Percentiles rank a stretch among this genome's conserved stretches.
Conservation (phyloP, 92 coral and sea anemone species). For the Parazoanthus darwini region DNA sequence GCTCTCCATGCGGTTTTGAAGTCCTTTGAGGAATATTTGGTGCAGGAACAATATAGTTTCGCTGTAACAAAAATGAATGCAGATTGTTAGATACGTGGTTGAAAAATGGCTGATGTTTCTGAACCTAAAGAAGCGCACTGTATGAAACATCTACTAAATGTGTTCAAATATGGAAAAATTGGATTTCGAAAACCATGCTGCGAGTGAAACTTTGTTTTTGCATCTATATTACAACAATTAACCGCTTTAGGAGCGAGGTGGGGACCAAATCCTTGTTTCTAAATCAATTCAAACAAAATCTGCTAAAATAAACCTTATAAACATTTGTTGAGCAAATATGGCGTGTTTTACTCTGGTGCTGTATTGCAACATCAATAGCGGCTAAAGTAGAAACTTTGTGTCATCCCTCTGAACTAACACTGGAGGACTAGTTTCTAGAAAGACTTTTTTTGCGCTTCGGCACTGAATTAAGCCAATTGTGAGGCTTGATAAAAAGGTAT, state of each 20-base stretch:
- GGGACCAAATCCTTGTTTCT: neutral
- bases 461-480: too few species aligned
- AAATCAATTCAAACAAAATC: neutral
- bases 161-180: neutral
- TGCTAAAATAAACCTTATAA: too few species aligned
- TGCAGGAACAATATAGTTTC: conserved; percentile 96
- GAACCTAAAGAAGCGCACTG: neutral
- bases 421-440: too few species aligned
- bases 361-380: neutral
- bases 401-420: neutral
- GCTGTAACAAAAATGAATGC: conserved; percentile 45
- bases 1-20: conserved; percentile 95
- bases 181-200: neutral
- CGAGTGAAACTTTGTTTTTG: too few species aligned
- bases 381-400: neutral
- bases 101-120: neutral
- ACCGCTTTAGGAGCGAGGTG: neutral
- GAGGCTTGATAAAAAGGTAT: too few species aligned
- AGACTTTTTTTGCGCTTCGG: too few species aligned
- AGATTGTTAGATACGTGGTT: neutral
- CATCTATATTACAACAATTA: too few species aligned
- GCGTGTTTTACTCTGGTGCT: neutral
- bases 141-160: neutral
- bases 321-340: neutral
- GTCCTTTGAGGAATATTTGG: conserved; percentile 97